Evolutionary conservation across 2,888 invertebrate genomes (phyloP), one percentile per base, ranked within the genome.

Genomic region (Copidosoma aretas): DNA sequence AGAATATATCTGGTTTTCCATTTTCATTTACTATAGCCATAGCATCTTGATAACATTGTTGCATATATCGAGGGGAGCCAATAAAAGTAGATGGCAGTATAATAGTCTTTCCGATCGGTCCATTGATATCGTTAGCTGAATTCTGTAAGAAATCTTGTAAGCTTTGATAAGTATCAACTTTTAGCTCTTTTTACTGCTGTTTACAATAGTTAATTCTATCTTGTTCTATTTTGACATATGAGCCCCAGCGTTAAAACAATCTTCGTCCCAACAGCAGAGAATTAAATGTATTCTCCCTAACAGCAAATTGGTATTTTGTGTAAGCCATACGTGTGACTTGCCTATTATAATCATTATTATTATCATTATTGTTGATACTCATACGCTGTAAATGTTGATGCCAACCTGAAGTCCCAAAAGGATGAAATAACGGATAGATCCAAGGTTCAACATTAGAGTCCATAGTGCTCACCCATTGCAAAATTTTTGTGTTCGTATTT

Each of bases 1-100:
- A 49, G n/a, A 62, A 56, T 1, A 64, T 43, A 64, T 64, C 64
- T 21, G 56, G 64, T 46, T 56, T 56, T 12, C 69, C 63, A 49
- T 60, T 51, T n/a, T 64, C 61, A 12, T 58, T 43, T 32, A 67
- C 67, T 41, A 71, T 63, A 15, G 65, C 56, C 74, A 75, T 74
- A 19, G 72, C 71, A 65, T 75, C 73, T 67, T 73, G 73, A 73
- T 79, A 82, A 41, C 78, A 75, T 75, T 84, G 78, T 39, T 77
- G 71, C 80, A 82, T 79, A 56, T 77, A 74, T 25, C 83, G 72
- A 8, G 82, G 81, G 32, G 78, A 73, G 10, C 82, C 80, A 22
- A 71, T 67, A 70, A 81, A 84, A 21, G 80, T 75, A 10, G 80
- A 79, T 51, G 82, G 80, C 32, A 83, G 73, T 59, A 82, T 79